A percentile compares a stretch with the other conserved stretches of the same genome.
phyloP scores from a whole-genome alignment of 2,888 invertebrate species.

The Cataglyphis cursor region DNA sequence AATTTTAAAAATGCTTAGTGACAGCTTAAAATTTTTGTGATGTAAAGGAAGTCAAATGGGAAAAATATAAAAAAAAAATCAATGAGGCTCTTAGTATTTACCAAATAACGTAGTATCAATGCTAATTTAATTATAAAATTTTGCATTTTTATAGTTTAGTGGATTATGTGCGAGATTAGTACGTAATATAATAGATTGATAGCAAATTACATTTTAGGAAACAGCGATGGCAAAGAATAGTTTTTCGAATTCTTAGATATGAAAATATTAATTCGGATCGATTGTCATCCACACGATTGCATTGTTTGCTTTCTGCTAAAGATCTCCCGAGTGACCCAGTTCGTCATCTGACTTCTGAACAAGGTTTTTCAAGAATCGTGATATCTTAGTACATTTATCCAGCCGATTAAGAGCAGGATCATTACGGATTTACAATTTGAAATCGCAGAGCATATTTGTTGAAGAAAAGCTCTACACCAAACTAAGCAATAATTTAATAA shows the following conservation, averaged over 20 bases:
- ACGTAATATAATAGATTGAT: neutral
- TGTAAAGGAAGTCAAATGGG: too few relatives aligned
- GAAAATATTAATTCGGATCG: conserved; percentile 31
- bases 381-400: conserved; percentile 25
- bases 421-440: conserved; percentile 10
- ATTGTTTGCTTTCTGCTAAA: conserved; percentile 33
- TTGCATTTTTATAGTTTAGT: neutral
- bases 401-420: neutral
- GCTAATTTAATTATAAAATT: neutral
- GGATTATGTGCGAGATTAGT: neutral
- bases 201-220: neutral
- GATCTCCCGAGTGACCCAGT: conserved; percentile 28
- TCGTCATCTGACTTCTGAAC: conserved; percentile 29
- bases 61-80: neutral
- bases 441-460: neutral
- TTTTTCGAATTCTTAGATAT: neutral
- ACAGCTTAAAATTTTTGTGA: neutral
- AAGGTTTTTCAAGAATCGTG: conserved; percentile 20
- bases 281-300: conserved; percentile 9
- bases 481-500: conserved; percentile 2
- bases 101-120: neutral
- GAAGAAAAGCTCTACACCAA: neutral
- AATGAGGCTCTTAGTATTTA: neutral
- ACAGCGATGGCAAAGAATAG: neutral
- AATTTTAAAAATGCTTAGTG: neutral